These are phyloP conservation scores for Chelmon rostratus DNA, from an alignment of 2,797 vertebrate species.

Conservation along the genomic window DNA sequence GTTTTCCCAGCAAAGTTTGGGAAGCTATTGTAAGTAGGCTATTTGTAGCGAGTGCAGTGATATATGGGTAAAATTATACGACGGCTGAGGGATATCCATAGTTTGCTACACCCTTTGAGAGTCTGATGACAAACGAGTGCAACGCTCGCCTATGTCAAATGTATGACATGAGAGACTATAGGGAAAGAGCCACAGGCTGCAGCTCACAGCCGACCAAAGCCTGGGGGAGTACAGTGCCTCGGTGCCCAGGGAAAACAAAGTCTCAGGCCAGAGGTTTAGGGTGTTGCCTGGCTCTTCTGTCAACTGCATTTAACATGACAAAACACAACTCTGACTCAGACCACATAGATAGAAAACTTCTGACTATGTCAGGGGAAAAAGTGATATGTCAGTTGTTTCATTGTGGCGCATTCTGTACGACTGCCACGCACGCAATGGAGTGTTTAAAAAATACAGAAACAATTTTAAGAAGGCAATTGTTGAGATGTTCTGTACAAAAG, in stretches of 20 bases:
- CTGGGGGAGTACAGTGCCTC: constrained; percentile 61
- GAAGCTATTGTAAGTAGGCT: background rate
- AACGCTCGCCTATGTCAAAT: constrained; percentile 47
- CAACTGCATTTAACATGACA: constrained; percentile 86
- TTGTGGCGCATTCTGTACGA: constrained; percentile 55
- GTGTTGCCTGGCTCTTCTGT: constrained; percentile 84
- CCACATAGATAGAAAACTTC: constrained; percentile 80
- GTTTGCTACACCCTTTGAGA: constrained; percentile 13
- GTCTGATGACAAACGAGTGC: constrained; percentile 37
- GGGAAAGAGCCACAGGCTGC: constrained; percentile 54
- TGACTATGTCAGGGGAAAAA: constrained; percentile 81
- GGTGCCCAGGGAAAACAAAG: constrained; percentile 80
- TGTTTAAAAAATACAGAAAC: constrained; percentile 17
- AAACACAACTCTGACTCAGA: constrained; percentile 81
- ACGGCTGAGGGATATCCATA: constrained; percentile 2
- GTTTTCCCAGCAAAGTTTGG: constrained; percentile 16
- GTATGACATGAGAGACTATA: constrained; percentile 51
- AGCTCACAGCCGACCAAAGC: constrained; percentile 60
- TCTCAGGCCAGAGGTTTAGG: constrained; percentile 84
- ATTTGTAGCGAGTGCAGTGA: constrained; percentile 2
- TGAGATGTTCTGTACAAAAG: background rate
- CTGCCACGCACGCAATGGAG: constrained; percentile 69
- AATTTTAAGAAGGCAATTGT: constrained; percentile 25
- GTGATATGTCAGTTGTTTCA: constrained; percentile 77
- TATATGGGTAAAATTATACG: background rate